Evolutionary conservation across 2,797 vertebrate species (phyloP).

Genomic region (Sternarchorhynchus goeldii): DNA sequence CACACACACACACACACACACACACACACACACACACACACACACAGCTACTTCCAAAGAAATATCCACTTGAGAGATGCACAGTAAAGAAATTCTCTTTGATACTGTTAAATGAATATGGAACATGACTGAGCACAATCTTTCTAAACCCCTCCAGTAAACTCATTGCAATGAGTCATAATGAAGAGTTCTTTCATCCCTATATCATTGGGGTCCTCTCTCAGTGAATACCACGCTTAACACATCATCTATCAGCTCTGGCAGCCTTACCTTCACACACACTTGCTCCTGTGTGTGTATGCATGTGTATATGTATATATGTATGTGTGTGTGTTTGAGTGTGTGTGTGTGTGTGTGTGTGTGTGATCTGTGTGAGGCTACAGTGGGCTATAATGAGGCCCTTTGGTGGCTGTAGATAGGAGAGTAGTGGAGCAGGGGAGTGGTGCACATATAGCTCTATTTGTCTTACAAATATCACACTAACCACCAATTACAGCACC

Average conservation of each 20-base stretch:
- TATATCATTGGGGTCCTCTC: slow-evolving; percentile 49
- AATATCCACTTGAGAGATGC: slow-evolving; percentile 19
- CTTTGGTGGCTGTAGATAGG: slow-evolving; percentile 89
- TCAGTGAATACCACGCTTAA: slow-evolving; percentile 54
- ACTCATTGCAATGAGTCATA: slow-evolving; percentile 41
- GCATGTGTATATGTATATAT: slow-evolving; percentile 28
- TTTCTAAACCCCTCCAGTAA: slow-evolving; percentile 13
- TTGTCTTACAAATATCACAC: slow-evolving; percentile 95
- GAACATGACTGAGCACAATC: slow-evolving; percentile 27
- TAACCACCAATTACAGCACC: slow-evolving; percentile 93
- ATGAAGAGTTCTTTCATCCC: slow-evolving; percentile 52
- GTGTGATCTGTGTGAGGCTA: slow-evolving; percentile 76
- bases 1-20: slow-evolving; percentile 33
- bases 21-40: slow-evolving; percentile 41
- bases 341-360: slow-evolving; percentile 37
- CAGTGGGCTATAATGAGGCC: slow-evolving; percentile 85
- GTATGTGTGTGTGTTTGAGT: slow-evolving; percentile 34
- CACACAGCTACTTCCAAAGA: slow-evolving; percentile 31
- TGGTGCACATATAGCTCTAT: slow-evolving; percentile 88
- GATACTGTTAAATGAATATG: slow-evolving; percentile 21
- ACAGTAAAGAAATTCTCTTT: not conserved
- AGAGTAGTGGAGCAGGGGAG: slow-evolving; percentile 82
- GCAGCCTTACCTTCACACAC: slow-evolving; percentile 51
- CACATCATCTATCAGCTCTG: slow-evolving; percentile 83
- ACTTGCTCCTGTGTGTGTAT: slow-evolving; percentile 36